phyloP scores from a whole-genome alignment of 1,140 invertebrate genomes.

The Sinonovacula constricta region DNA sequence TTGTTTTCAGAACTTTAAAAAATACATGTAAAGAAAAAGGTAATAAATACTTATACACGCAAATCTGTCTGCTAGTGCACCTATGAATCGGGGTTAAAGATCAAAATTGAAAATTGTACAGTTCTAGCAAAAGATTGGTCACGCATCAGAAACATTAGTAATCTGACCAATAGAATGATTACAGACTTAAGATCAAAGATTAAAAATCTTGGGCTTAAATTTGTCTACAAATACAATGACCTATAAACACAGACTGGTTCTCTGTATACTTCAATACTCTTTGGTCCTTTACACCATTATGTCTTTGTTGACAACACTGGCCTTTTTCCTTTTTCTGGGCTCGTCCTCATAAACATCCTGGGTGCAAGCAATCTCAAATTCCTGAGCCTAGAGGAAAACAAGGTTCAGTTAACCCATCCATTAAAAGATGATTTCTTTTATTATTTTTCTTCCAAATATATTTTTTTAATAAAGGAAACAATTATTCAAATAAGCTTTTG shows the following conservation, averaged over 20 bases:
- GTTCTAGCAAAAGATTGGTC: no score
- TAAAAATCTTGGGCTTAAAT: background rate
- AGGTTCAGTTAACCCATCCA: no score
- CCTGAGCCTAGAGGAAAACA: no score
- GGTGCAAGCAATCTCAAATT: slow-evolving; percentile 60
- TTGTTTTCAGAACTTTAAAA: no score
- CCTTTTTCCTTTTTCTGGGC: slow-evolving; percentile 56
- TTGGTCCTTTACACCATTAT: slow-evolving; percentile 53
- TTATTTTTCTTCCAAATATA: no score
- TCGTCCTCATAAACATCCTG: slow-evolving; percentile 60
- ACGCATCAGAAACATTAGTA: background rate
- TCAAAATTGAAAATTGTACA: no score
- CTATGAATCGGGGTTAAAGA: no score
- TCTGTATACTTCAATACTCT: background rate
- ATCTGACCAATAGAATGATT: background rate
- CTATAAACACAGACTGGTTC: slow-evolving; percentile 10
- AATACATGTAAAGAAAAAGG: no score
- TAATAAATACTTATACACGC: no score
- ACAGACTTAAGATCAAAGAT: background rate
- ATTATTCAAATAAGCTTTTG: no score
- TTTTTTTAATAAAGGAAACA: no score
- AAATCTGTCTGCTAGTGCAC: slow-evolving; percentile 3
- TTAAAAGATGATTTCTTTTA: no score
- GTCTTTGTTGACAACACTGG: slow-evolving; percentile 59
- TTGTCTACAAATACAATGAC: background rate